Conservation (phyloP, 2,888 invertebrate species). For the Branchipolynoe longqiensis region DNA sequence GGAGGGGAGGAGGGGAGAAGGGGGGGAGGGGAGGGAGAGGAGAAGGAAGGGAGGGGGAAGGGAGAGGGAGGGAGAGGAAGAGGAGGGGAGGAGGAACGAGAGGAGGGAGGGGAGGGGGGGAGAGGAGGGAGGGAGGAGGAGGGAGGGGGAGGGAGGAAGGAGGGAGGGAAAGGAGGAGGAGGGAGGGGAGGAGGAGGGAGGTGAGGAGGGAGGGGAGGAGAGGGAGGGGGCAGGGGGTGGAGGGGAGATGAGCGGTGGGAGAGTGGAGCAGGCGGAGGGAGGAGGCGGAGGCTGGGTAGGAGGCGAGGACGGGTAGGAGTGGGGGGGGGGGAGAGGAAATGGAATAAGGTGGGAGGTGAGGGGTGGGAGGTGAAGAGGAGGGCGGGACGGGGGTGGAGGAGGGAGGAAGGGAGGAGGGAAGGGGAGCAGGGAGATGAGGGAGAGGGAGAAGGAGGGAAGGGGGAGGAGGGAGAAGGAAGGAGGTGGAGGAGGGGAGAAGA, state of each 20-base stretch:
- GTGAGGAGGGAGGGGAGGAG: background rate
- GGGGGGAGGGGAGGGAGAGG: background rate
- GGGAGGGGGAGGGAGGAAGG: background rate
- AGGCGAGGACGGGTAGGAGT: background rate
- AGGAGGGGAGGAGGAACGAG: background rate
- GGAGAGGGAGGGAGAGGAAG: background rate
- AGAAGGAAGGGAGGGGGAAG: background rate
- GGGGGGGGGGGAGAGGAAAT: background rate
- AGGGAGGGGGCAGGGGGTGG: background rate
- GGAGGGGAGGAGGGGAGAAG: background rate
- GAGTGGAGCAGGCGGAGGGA: background rate
- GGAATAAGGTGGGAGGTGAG: background rate
- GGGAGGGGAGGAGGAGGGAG: background rate
- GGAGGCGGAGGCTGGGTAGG: background rate
- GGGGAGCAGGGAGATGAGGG: background rate
- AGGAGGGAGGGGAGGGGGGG: background rate
- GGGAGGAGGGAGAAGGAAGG: background rate
- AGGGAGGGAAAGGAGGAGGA: background rate
- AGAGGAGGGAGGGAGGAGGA: constrained; percentile 17
- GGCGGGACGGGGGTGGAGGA: background rate
- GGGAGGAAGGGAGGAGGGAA: background rate
- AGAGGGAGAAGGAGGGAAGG: background rate
- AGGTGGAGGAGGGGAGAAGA: background rate
- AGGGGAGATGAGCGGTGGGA: background rate
- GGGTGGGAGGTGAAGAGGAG: background rate